These are phyloP conservation scores for Rhodinocichla rosea DNA, from an alignment of 2,113 vertebrate genomes.

Conservation along the genomic window DNA sequence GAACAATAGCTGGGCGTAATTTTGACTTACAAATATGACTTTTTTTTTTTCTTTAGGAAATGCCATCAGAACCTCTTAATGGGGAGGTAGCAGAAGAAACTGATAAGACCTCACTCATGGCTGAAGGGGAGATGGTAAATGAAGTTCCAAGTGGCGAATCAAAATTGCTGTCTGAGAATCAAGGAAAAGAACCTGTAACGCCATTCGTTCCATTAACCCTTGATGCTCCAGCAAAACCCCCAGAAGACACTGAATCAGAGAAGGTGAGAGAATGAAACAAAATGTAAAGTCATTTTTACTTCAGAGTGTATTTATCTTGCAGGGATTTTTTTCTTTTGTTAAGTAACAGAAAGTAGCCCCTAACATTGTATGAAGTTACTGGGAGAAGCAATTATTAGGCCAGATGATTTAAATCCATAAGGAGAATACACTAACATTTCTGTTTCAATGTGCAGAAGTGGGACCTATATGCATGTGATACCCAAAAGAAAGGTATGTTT, in stretches of 20 bases:
- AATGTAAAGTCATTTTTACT: background rate
- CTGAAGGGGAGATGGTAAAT: constrained; percentile 59
- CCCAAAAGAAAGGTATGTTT: background rate
- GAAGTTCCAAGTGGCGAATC: constrained; percentile 62
- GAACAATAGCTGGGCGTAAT: background rate
- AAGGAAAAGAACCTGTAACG: constrained; percentile 47
- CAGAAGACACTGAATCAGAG: constrained; percentile 55
- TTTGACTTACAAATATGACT: background rate
- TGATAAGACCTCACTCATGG: background rate
- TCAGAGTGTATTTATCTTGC: background rate
- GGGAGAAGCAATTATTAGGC: background rate
- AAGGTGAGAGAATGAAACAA: constrained; percentile 61
- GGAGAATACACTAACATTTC: background rate
- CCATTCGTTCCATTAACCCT: constrained; percentile 34
- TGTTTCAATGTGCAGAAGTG: background rate
- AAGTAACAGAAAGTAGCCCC: background rate
- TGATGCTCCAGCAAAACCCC: constrained; percentile 57
- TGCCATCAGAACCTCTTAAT: constrained; percentile 70
- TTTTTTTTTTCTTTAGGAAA: constrained; percentile 50
- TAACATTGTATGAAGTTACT: background rate
- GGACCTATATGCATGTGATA: background rate
- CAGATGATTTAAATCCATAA: background rate
- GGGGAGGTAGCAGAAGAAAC: constrained; percentile 70
- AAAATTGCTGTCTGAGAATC: constrained; percentile 56
- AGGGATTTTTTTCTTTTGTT: background rate